Evolutionary conservation across 2,888 invertebrate genomes (phyloP), one percentile per base, ranked within the genome.

Genomic region (Dynastes maya): DNA sequence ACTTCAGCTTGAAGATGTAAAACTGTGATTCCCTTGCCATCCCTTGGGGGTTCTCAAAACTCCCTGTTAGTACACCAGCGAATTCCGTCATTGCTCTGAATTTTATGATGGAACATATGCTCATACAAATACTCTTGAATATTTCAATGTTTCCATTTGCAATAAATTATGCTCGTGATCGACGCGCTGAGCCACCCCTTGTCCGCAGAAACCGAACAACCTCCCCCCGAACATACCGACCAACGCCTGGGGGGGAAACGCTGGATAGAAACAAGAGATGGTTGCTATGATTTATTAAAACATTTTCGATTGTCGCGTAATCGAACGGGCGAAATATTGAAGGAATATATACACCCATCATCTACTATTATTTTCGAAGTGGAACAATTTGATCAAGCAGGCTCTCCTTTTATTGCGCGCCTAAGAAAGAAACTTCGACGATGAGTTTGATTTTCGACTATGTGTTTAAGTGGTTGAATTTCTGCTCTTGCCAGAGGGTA

Each of bases 121-220:
- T 76, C 63, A 76, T 78, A 81, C 80, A 80, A 78, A 76, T 79
- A 80, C 80, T 82, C 77, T 75, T 83, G 83, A 84, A 84, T 83
- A 84, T 83, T 84, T 84, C 83, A 84, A 84, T 83, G 83, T 82
- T 84, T 83, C 83, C 83, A 83, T 83, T 83, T 83, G 83, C 83
- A 82, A 83, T 84, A 84, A 84, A 84, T 84, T 84, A 83, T 82
- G 82, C 80, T 75, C 13, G 22, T 49, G 68, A 81, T 81, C 80
- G 80, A 82, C 80, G 79, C 70, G 78, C 40, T 68, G 58, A 61
- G 79, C 58, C 72, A 78, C 77, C 77, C 51, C 77, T 29, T 61
- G 45, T 45, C 72, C 72, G 53, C 71, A 71, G 55, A 71, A 71
- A 72, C 29, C 74, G 64, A 45, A 76, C 29, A 64, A 76, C 53